phyloP scores from a whole-genome alignment of 30 jellyfish, hydroid and myxozoan species.

The Cassiopea xamachana region DNA sequence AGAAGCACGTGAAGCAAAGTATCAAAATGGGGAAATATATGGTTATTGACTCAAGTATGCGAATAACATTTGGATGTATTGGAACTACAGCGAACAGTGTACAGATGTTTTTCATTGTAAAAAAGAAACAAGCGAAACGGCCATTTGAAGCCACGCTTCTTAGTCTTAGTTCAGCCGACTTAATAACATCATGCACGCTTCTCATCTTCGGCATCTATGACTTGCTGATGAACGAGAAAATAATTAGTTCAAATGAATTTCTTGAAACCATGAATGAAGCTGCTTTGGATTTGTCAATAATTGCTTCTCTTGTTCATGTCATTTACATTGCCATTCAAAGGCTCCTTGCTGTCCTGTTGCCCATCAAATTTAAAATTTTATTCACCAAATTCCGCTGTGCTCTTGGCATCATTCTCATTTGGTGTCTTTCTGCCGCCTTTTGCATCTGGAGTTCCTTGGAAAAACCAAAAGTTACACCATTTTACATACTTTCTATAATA shows the following conservation, averaged over 20 bases:
- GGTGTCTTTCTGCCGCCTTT: conserved; percentile 11
- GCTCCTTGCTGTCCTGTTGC: conserved; percentile 37
- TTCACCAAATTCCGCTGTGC: conserved; percentile 43
- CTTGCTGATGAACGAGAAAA: not conserved
- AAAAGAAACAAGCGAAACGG: conserved; percentile 6
- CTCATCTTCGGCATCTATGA: conserved; percentile 32
- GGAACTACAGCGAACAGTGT: conserved; percentile 7
- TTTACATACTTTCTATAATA: conserved; percentile 14
- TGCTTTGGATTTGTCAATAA: conserved; percentile 39
- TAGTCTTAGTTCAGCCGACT: conserved; percentile 33
- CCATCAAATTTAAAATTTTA: conserved; percentile 22
- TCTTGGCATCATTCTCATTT: conserved; percentile 19
- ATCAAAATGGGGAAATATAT: not conserved
- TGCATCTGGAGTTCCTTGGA: conserved; percentile 41
- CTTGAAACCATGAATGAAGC: conserved; percentile 20
- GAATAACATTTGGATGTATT: conserved; percentile 11
- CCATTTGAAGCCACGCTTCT: conserved; percentile 36
- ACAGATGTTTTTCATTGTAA: conserved; percentile 15
- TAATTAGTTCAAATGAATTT: not conserved
- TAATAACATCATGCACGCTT: conserved; percentile 21
- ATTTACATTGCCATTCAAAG: conserved; percentile 44
- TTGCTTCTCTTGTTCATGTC: conserved; percentile 43
- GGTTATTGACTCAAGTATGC: conserved; percentile 24
- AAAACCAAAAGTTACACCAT: conserved; percentile 3
- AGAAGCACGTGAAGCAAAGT: not conserved